phyloP scores from a whole-genome alignment of 2,113 vertebrate genomes.

The Carlito syrichta region DNA sequence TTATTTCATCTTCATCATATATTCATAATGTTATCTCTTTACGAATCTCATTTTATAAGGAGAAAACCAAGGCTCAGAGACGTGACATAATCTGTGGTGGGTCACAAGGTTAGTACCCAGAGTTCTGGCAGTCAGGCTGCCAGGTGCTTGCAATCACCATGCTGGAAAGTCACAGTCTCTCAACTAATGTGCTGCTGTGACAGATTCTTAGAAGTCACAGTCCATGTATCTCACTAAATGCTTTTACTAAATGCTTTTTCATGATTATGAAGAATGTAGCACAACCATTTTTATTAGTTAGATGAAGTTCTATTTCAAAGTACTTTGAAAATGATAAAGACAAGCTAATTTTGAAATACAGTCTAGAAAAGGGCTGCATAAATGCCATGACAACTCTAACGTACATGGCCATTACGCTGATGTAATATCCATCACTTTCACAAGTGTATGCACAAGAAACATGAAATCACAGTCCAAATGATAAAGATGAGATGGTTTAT shows the following conservation, averaged over 20 bases:
- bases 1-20: background rate
- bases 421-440: constrained; percentile 54
- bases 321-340: constrained; percentile 29
- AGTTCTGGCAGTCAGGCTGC: background rate
- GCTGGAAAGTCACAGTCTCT: background rate
- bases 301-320: constrained; percentile 49
- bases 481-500: constrained; percentile 71
- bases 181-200: background rate
- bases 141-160: rapidly evolving
- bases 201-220: background rate
- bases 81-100: background rate
- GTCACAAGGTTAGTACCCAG: background rate
- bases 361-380: background rate
- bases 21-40: background rate
- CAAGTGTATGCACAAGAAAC: constrained; percentile 35
- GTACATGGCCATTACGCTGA: constrained; percentile 56
- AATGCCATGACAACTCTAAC: constrained; percentile 26
- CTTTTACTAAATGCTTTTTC: background rate
- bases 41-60: background rate
- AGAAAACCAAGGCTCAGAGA: background rate
- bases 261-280: too few species aligned
- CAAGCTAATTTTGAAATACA: background rate
- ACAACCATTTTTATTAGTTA: constrained; percentile 10
- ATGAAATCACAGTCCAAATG: constrained; percentile 68
- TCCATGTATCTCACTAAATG: background rate